Percentiles rank a stretch among this genome's conserved stretches.
Evolutionary conservation across 2,797 vertebrate species (phyloP).

Genomic region (Agapornis canus): DNA sequence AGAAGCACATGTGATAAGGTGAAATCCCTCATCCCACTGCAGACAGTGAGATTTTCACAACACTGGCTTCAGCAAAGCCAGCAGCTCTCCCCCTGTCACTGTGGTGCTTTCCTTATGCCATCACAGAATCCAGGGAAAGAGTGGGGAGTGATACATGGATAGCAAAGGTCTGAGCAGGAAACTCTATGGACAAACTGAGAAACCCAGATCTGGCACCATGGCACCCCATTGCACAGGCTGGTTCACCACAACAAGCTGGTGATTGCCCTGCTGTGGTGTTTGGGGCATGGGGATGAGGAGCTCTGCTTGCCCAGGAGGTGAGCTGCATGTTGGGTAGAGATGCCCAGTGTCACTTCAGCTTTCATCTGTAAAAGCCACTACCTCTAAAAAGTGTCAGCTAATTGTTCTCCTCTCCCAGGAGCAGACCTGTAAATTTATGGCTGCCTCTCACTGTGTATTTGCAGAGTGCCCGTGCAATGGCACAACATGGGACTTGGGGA

Average conservation of each 20-base stretch:
- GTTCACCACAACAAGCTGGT: background rate
- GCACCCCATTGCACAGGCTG: rapidly evolving
- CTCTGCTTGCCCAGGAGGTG: background rate
- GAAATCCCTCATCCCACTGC: background rate
- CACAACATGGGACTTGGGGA: too few species aligned
- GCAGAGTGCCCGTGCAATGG: rapidly evolving
- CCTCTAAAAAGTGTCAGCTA: background rate
- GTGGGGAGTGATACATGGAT: rapidly evolving
- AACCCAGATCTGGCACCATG: background rate
- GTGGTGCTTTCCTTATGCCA: rapidly evolving
- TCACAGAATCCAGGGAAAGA: background rate
- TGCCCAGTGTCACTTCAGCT: background rate
- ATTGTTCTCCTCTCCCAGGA: background rate
- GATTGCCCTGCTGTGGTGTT: rapidly evolving
- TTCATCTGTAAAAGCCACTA: background rate
- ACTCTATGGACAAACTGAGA: rapidly evolving
- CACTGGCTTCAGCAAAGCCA: background rate
- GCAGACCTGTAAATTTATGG: background rate
- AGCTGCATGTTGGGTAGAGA: background rate
- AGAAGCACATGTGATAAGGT: background rate
- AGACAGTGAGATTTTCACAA: background rate
- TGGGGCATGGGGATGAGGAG: too few species aligned
- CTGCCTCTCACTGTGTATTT: background rate
- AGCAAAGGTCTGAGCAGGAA: background rate
- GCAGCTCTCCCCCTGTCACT: background rate